phyloP scores from a whole-genome alignment of 2,113 vertebrate species.

The Pterocles burchelli region DNA sequence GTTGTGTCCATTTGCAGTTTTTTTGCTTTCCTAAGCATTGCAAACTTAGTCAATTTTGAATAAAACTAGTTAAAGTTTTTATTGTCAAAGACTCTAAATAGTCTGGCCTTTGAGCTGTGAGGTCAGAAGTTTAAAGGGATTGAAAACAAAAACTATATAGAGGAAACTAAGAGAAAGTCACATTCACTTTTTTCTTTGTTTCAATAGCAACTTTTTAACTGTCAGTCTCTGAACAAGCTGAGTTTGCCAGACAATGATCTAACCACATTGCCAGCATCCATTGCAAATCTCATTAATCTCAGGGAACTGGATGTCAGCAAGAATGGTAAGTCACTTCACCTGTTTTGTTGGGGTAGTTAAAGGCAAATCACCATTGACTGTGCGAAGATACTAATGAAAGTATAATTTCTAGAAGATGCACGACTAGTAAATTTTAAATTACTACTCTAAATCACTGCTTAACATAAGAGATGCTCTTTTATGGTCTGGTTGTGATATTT shows the following conservation, averaged over 20 bases:
- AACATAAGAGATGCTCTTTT: background rate
- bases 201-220: constrained; percentile 98
- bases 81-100: background rate
- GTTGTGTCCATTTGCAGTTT: background rate
- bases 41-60: background rate
- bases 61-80: background rate
- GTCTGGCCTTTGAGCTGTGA: background rate
- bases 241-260: constrained; percentile 99
- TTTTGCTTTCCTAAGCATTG: background rate
- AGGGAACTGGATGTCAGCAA: constrained; percentile 99
- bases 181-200: constrained; percentile 56
- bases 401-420: background rate
- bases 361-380: background rate
- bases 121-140: background rate
- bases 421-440: background rate
- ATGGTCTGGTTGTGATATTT: background rate
- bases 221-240: constrained; percentile 94
- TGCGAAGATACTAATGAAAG: background rate
- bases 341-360: background rate
- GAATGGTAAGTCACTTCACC: constrained; percentile 88
- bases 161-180: constrained; percentile 9
- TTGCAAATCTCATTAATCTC: constrained; percentile 99
- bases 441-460: background rate
- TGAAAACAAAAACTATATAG: background rate
- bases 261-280: constrained; percentile 89